Percentiles rank a stretch among this genome's conserved stretches.
These are phyloP conservation scores for Periophthalmus magnuspinnatus DNA, from an alignment of 2,797 vertebrate species.

Conservation along the genomic window DNA sequence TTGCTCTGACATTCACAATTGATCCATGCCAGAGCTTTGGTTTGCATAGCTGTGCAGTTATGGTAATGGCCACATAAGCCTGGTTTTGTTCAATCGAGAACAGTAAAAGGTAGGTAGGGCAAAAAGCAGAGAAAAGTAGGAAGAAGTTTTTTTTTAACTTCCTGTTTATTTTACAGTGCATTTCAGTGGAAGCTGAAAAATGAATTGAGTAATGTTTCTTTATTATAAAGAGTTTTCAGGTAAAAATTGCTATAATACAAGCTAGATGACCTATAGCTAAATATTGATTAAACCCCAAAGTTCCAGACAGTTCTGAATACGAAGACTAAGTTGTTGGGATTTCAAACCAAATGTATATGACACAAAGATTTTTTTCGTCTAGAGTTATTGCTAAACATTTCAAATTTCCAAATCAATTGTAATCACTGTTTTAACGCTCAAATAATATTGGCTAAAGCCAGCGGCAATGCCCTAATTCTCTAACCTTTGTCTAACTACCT, in stretches of 20 bases:
- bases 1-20: conserved; percentile 30
- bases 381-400: background rate
- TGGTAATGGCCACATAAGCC: conserved; percentile 21
- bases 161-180: background rate
- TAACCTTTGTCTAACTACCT: background rate
- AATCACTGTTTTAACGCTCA: background rate
- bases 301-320: too few relatives aligned
- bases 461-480: background rate
- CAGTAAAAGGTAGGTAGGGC: conserved; percentile 44
- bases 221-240: background rate
- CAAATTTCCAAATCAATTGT: background rate
- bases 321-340: too few relatives aligned
- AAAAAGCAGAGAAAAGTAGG: conserved; percentile 19
- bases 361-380: too few relatives aligned
- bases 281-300: too few relatives aligned
- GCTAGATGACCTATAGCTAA: too few relatives aligned
- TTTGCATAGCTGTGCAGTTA: conserved; percentile 47
- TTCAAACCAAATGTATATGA: background rate
- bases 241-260: background rate
- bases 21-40: conserved; percentile 31
- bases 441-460: background rate
- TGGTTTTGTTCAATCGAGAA: conserved; percentile 37
- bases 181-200: background rate
- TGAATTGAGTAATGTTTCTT: background rate
- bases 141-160: background rate